These are phyloP conservation scores for Syngnathus floridae DNA, from an alignment of 2,113 vertebrate genomes.

Conservation along the genomic window DNA sequence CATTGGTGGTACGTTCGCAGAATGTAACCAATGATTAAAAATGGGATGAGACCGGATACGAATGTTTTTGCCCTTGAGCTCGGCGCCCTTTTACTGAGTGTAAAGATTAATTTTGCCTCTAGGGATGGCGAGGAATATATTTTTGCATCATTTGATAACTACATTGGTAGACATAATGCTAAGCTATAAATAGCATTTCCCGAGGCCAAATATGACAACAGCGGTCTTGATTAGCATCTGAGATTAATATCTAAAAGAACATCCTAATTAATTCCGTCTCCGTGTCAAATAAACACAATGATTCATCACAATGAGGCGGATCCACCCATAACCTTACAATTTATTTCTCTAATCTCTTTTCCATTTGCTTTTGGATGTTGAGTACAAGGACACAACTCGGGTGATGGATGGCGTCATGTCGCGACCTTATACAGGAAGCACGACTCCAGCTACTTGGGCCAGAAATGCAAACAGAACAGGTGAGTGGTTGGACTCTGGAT, in stretches of 20 bases:
- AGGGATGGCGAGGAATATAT: neutral
- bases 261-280: neutral
- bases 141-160: neutral
- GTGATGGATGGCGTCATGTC: slow-evolving; percentile 41
- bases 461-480: neutral
- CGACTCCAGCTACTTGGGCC: slow-evolving; percentile 32
- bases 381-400: slow-evolving; percentile 3
- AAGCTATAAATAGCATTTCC: neutral
- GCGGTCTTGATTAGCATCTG: neutral
- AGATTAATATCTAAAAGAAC: neutral
- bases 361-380: slow-evolving; percentile 7
- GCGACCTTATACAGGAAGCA: slow-evolving; percentile 41
- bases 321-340: neutral
- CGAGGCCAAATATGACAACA: neutral
- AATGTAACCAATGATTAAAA: too few species aligned
- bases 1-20: too few species aligned
- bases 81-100: neutral
- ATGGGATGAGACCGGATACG: neutral
- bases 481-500: neutral
- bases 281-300: neutral
- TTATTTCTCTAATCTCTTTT: slow-evolving; percentile 1
- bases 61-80: neutral
- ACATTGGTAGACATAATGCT: neutral
- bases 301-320: neutral
- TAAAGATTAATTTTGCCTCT: neutral